Conservation (phyloP, 2,888 invertebrate species). For the Drosophila demipolita region DNA sequence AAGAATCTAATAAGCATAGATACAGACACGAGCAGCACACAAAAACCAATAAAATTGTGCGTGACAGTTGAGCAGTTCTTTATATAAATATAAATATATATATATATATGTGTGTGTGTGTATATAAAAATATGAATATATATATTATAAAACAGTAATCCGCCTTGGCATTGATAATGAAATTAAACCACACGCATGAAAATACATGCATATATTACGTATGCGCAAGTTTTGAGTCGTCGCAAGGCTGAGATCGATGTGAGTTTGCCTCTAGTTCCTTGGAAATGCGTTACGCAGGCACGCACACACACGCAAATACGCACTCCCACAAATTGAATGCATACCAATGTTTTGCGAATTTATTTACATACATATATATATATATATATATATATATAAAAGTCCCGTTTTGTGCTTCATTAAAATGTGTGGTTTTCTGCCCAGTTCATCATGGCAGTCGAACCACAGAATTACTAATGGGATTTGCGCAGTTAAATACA, state of each 20-base stretch:
- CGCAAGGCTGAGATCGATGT: slow-evolving; percentile 28
- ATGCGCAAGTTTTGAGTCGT: slow-evolving; percentile 44
- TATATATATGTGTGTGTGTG: background rate
- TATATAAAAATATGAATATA: background rate
- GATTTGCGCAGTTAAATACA: slow-evolving; percentile 22
- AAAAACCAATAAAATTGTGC: slow-evolving; percentile 23
- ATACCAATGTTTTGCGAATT: slow-evolving; percentile 19
- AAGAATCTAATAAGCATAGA: slow-evolving; percentile 25
- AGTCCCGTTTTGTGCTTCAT: slow-evolving; percentile 11
- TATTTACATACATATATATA: slow-evolving; percentile 1
- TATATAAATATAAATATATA: background rate
- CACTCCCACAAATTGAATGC: slow-evolving; percentile 5
- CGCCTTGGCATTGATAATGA: slow-evolving; percentile 31
- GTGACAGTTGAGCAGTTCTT: slow-evolving; percentile 20
- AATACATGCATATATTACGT: slow-evolving; percentile 40
- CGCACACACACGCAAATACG: background rate
- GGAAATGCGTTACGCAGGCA: slow-evolving; percentile 6
- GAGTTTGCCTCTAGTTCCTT: slow-evolving; percentile 9
- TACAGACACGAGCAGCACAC: background rate
- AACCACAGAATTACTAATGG: slow-evolving; percentile 10
- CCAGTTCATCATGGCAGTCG: slow-evolving; percentile 17
- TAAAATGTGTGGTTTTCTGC: slow-evolving; percentile 13
- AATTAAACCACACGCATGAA: slow-evolving; percentile 33
- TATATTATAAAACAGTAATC: slow-evolving; percentile 4
- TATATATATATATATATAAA: background rate